Conservation (phyloP, 2,113 vertebrate genomes). For the Microtus montanus region DNA sequence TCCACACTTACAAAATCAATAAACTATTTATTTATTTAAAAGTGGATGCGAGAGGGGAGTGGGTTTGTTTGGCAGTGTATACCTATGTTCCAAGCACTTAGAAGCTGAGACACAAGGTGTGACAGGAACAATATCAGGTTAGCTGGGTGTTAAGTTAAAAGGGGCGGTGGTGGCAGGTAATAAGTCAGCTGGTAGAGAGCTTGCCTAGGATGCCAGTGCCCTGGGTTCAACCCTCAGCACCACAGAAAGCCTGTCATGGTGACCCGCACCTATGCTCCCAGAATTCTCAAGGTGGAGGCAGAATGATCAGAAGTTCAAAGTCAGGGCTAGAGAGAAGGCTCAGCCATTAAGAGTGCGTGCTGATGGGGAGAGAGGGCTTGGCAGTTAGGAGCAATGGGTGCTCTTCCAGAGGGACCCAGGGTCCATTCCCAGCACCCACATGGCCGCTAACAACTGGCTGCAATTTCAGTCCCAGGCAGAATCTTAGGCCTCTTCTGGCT, state of each 20-base stretch:
- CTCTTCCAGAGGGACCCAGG: background rate
- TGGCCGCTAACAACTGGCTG: background rate
- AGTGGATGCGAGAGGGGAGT: background rate
- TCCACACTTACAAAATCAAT: background rate
- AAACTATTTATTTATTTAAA: background rate
- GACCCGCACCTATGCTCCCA: background rate
- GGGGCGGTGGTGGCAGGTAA: background rate
- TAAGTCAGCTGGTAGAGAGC: background rate
- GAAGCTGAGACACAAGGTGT: background rate
- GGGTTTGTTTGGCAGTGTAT: background rate
- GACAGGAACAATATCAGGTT: background rate
- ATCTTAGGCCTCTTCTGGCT: background rate
- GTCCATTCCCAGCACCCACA: background rate
- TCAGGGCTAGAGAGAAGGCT: background rate
- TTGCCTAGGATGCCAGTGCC: background rate
- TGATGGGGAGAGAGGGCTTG: background rate
- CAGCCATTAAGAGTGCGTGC: background rate
- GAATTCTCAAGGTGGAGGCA: background rate
- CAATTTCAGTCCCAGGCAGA: background rate
- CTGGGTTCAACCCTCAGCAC: background rate
- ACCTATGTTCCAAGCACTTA: background rate
- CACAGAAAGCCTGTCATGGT: background rate
- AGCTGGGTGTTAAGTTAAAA: background rate
- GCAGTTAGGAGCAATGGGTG: background rate
- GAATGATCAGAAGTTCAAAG: background rate